phyloP scores from a whole-genome alignment of 2,113 vertebrate genomes.

The Carassius carassius region DNA sequence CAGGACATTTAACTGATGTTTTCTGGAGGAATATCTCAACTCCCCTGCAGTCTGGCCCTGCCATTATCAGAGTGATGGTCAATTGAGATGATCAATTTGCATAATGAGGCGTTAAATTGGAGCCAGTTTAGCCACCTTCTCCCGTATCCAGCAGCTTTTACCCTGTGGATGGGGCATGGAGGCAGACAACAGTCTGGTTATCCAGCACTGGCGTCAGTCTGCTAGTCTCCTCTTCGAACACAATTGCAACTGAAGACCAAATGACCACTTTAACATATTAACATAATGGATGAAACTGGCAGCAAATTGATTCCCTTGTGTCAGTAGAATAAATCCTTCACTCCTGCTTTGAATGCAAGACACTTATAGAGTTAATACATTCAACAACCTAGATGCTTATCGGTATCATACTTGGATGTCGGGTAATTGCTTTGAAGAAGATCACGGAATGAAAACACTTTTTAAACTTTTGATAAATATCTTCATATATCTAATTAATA shows the following conservation, averaged over 20 bases:
- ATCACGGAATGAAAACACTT: conserved; percentile 27
- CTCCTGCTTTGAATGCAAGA: conserved; percentile 25
- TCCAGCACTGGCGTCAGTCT: conserved; percentile 29
- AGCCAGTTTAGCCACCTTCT: conserved; percentile 67
- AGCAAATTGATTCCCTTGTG: conserved; percentile 36
- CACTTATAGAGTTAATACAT: conserved; percentile 21
- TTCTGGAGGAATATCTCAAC: conserved; percentile 67
- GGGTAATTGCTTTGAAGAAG: conserved; percentile 40
- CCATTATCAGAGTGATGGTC: conserved; percentile 77
- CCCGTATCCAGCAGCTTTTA: conserved; percentile 65
- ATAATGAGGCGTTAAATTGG: conserved; percentile 83
- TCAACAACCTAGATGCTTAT: conserved; percentile 33
- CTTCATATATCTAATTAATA: conserved; percentile 27
- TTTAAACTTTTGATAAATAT: conserved; percentile 35
- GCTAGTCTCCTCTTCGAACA: conserved; percentile 1
- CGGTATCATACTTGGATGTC: conserved; percentile 10
- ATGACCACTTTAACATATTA: conserved; percentile 42
- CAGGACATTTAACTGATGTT: conserved; percentile 63
- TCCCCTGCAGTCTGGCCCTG: conserved; percentile 65
- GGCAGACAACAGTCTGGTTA: conserved; percentile 17
- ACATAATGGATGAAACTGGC: conserved; percentile 23
- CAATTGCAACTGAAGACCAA: conserved; percentile 33
- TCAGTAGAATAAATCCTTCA: conserved; percentile 32
- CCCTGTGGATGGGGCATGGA: conserved; percentile 56
- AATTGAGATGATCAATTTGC: conserved; percentile 84